phyloP scores from a whole-genome alignment of 2,797 vertebrate genomes.

The Lagorchestes hirsutus region DNA sequence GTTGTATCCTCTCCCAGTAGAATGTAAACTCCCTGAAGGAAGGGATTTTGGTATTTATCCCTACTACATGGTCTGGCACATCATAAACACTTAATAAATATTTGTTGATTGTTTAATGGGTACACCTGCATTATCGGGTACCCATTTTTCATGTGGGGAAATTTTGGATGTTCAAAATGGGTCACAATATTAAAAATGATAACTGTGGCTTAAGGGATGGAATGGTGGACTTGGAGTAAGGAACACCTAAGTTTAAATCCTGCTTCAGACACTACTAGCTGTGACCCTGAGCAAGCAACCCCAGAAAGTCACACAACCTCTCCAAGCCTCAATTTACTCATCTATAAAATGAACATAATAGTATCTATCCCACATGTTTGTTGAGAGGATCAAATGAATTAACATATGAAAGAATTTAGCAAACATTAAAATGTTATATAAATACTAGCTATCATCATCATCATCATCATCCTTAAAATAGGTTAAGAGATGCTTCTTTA shows the following conservation, averaged over 20 bases:
- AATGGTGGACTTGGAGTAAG: background rate
- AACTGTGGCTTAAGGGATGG: background rate
- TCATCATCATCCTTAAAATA: background rate
- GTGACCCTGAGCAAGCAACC: background rate
- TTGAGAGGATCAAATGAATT: background rate
- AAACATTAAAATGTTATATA: background rate
- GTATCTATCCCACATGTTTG: background rate
- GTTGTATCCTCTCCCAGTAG: background rate
- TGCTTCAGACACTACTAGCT: background rate
- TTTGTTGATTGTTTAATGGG: background rate
- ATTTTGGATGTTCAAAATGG: background rate
- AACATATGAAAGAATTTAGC: background rate
- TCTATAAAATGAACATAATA: background rate
- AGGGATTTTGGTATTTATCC: background rate
- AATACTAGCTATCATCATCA: background rate
- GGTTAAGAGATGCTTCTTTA: background rate
- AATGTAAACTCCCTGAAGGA: background rate
- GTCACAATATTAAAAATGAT: background rate
- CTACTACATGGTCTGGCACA: background rate
- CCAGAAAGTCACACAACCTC: background rate
- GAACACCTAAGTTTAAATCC: background rate
- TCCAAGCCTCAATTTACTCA: background rate
- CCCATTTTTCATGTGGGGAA: background rate
- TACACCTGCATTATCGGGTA: background rate
- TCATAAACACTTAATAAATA: background rate